Conservation (phyloP, 2,113 vertebrate genomes). For the Siniperca chuatsi region DNA sequence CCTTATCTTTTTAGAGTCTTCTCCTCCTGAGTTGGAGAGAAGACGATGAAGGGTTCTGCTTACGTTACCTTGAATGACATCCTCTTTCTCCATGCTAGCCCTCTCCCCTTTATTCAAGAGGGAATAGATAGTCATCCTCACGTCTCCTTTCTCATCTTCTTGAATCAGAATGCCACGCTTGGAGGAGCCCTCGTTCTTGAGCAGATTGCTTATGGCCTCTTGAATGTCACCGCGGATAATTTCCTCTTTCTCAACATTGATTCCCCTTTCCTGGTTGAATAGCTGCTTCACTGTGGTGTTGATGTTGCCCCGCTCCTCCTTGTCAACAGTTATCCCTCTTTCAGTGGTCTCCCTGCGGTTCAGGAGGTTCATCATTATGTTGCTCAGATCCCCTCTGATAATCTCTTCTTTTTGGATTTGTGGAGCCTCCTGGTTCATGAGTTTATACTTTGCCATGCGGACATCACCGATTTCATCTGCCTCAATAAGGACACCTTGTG, state of each 20-base stretch:
- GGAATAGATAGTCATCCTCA: constrained; percentile 94
- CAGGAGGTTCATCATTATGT: constrained; percentile 92
- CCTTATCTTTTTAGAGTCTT: constrained; percentile 82
- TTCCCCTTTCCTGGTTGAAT: constrained; percentile 85
- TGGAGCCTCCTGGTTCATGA: constrained; percentile 89
- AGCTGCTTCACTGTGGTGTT: constrained; percentile 89
- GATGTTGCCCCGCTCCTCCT: constrained; percentile 90
- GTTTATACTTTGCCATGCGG: constrained; percentile 93
- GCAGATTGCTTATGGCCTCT: constrained; percentile 90
- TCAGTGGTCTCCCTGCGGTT: constrained; percentile 83
- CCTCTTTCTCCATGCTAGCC: constrained; percentile 80
- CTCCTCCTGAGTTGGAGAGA: constrained; percentile 82
- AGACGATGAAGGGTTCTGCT: constrained; percentile 87
- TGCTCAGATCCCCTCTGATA: constrained; percentile 88
- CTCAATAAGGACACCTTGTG: constrained; percentile 92
- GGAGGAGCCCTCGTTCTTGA: constrained; percentile 82
- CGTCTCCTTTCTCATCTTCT: constrained; percentile 92
- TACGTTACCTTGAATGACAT: constrained; percentile 89
- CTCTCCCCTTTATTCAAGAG: constrained; percentile 88
- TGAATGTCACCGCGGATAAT: constrained; percentile 90
- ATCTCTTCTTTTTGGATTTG: constrained; percentile 92
- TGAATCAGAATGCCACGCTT: constrained; percentile 93
- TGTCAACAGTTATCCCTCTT: constrained; percentile 85
- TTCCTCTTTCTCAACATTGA: constrained; percentile 87
- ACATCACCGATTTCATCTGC: constrained; percentile 92